Evolutionary conservation across 2,888 invertebrate species (phyloP).

Genomic region (Hirudinaria manillensis): DNA sequence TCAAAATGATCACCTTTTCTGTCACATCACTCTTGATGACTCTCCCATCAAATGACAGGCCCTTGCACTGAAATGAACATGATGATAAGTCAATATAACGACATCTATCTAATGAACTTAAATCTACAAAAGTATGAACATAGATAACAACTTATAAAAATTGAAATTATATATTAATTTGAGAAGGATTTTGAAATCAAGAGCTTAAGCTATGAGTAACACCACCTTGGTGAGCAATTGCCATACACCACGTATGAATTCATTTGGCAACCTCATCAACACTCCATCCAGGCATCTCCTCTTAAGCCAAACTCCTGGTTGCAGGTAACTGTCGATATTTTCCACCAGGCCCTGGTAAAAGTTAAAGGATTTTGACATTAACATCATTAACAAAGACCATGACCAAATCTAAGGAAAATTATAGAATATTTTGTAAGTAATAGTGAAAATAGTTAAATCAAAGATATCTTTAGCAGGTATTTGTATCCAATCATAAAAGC

Average conservation of each 20-base stretch:
- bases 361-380: neutral
- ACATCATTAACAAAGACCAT: neutral
- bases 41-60: constrained; percentile 20
- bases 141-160: too few relatives aligned
- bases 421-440: neutral
- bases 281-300: constrained; percentile 26
- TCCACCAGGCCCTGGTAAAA: neutral
- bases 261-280: constrained; percentile 22
- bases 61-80: constrained; percentile 15
- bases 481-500: too few relatives aligned
- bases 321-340: constrained; percentile 15
- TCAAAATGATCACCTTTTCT: neutral
- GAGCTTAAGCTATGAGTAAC: too few relatives aligned
- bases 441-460: neutral
- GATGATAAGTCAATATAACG: neutral
- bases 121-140: neutral
- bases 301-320: constrained; percentile 25
- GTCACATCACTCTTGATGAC: constrained; percentile 17
- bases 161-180: too few relatives aligned
- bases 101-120: neutral
- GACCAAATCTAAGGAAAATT: too few relatives aligned
- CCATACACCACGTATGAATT: constrained; percentile 22
- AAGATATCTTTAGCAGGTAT: neutral
- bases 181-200: too few relatives aligned
- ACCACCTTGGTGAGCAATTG: neutral